Percentiles rank a stretch among this genome's conserved stretches.
phyloP scores from a whole-genome alignment of 1,140 invertebrate genomes.

The Aphaenogaster floridana region DNA sequence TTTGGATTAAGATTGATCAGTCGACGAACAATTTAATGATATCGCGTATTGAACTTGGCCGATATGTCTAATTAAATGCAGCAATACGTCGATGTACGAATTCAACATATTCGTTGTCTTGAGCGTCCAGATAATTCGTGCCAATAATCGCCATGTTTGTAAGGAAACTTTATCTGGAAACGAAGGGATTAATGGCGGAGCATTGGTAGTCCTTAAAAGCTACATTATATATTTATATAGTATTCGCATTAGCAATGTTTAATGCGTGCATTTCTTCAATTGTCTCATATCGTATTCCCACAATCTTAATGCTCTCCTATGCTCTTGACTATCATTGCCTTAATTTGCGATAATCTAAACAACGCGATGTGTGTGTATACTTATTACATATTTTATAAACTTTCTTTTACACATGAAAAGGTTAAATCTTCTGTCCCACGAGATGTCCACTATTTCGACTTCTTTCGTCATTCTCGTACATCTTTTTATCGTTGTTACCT shows the following conservation, averaged over 20 bases:
- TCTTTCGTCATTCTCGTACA: slow-evolving; percentile 66
- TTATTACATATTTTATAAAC: slow-evolving; percentile 75
- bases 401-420: slow-evolving; percentile 73
- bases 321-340: slow-evolving; percentile 67
- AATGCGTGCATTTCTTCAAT: slow-evolving; percentile 71
- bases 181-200: slow-evolving; percentile 71
- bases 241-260: slow-evolving; percentile 72
- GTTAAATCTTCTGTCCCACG: slow-evolving; percentile 68
- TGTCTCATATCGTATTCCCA: slow-evolving; percentile 59
- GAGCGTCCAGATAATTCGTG: slow-evolving; percentile 37
- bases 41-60: slow-evolving; percentile 62
- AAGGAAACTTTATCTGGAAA: slow-evolving; percentile 58
- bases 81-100: slow-evolving; percentile 48
- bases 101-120: slow-evolving; percentile 54
- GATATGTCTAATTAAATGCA: slow-evolving; percentile 76
- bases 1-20: slow-evolving; percentile 54
- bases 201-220: slow-evolving; percentile 69
- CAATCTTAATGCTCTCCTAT: slow-evolving; percentile 65
- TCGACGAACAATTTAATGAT: slow-evolving; percentile 55
- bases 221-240: slow-evolving; percentile 68
- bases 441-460: slow-evolving; percentile 61
- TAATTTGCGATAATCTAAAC: slow-evolving; percentile 73
- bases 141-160: slow-evolving; percentile 14
- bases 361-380: slow-evolving; percentile 68
- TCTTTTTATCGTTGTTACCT: slow-evolving; percentile 50